A percentile compares a stretch with the other conserved stretches of the same genome.
These are phyloP conservation scores for Eurosta solidaginis DNA, from an alignment of 1,140 invertebrate species.

Conservation along the genomic window DNA sequence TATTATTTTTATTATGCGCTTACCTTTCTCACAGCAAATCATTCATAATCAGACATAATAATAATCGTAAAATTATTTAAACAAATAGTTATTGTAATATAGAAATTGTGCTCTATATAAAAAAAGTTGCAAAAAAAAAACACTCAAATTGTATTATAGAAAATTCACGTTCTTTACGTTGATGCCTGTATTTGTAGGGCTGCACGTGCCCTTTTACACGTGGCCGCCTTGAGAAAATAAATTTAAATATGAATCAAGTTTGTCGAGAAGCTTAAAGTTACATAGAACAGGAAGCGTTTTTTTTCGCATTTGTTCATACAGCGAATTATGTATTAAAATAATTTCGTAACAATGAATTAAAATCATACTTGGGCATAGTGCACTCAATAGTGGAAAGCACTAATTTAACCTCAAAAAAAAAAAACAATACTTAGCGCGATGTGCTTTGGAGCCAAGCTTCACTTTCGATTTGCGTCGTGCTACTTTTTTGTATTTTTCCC, in stretches of 20 bases:
- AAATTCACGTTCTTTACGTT: background rate
- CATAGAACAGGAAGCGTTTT: no score
- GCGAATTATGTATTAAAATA: no score
- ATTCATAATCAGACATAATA: background rate
- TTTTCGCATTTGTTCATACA: no score
- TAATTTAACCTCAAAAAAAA: no score
- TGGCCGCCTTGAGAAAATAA: background rate
- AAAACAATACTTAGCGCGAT: no score
- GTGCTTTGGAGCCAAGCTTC: no score
- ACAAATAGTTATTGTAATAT: background rate
- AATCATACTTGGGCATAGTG: no score
- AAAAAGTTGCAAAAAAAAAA: background rate
- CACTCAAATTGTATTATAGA: background rate
- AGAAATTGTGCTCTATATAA: background rate
- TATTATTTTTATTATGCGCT: constrained; percentile 1
- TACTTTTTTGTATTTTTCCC: no score
- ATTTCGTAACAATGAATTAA: no score
- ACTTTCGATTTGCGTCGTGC: no score
- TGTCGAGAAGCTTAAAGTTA: background rate
- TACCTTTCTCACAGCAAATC: background rate
- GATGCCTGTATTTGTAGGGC: background rate
- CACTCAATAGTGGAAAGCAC: no score
- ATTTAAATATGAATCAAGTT: background rate
- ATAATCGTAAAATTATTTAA: constrained; percentile 7
- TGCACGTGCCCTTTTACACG: background rate